Percentiles rank a stretch among this genome's conserved stretches.
Conservation (phyloP, 2,113 vertebrate genomes). For the Girardinichthys multiradiatus region DNA sequence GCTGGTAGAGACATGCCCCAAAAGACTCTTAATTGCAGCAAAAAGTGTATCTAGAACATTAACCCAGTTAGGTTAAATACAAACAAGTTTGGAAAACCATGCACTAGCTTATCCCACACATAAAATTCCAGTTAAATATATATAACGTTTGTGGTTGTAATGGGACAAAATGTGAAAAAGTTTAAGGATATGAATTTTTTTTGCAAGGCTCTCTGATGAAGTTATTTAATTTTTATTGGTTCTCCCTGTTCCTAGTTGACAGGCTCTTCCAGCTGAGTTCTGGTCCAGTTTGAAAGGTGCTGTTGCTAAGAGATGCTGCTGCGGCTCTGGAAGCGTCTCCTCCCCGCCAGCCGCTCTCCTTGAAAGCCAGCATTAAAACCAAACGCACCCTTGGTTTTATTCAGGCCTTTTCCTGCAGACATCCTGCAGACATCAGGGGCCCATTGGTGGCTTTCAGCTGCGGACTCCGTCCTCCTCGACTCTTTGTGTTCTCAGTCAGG, state of each 20-base stretch:
- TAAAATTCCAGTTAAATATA: too few relatives aligned
- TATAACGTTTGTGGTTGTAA: neutral
- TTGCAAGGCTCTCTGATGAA: neutral
- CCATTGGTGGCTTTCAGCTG: conserved; percentile 44
- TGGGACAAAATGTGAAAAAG: neutral
- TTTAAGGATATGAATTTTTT: neutral
- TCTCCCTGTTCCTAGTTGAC: neutral
- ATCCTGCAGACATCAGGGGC: conserved; percentile 9
- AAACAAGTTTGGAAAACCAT: neutral
- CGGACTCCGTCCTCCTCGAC: conserved; percentile 30
- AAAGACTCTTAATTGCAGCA: neutral
- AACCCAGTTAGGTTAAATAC: neutral
- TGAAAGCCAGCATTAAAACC: conserved; percentile 40
- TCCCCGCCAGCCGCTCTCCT: conserved; percentile 8
- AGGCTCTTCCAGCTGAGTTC: conserved; percentile 18
- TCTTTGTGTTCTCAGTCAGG: conserved; percentile 28
- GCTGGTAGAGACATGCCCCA: neutral
- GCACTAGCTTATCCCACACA: too few relatives aligned
- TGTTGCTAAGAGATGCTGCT: conserved; percentile 50
- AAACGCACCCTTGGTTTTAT: conserved; percentile 25
- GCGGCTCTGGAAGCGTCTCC: conserved; percentile 38
- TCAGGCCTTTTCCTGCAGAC: conserved; percentile 37
- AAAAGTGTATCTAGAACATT: neutral
- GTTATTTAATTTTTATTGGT: neutral
- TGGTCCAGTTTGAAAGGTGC: conserved; percentile 39